Evolutionary conservation across 1,140 invertebrate species (phyloP), one percentile per base, ranked within the genome.

Genomic region (Hylyphantes graminicola): DNA sequence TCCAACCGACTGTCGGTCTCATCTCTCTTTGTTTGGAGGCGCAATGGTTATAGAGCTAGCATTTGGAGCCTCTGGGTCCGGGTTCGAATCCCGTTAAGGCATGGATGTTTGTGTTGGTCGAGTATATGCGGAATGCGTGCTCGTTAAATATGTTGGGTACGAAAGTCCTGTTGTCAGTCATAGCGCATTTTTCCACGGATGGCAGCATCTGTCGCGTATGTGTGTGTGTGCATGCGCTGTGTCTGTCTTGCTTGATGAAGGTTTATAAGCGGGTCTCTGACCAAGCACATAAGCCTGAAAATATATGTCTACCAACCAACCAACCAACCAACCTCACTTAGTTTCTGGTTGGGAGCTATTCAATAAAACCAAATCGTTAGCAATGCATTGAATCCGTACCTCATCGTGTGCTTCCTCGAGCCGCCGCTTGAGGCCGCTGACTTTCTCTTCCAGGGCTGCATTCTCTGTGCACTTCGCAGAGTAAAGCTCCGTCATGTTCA

Each of bases 381-480:
- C 63, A 35, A 50, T 12, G 21, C 54, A 8, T 51, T 19, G 7
- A 68, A 67, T 10, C 5, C 61, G 11, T 55, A 73, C 59, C 76
- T 94, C 93, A 87, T 94, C 93, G 88, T 95, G 94, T 61, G 95
- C 94, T 86, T 95, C 94, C 81, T 93, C 91, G 19, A 96, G 89
- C 89, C 95, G 94, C 86, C 93, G 93, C 15, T 93, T 93, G 67
- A 95, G 91, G 53, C 92, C 90, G 65, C 94, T 93, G 19, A 97
- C 91, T 88, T 95, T 93, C 89, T 97, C 95, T 88, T 96, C 95
- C 61, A 97, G 89, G 21, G 94, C 93, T 1, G 95, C 95, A 12
- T 95, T 94, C 89, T 97, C 96, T 65, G 97, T 93, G 90, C 96
- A 97, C 89, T 97, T 97, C 9, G 95, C 93, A 2, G 96, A 96